These are phyloP conservation scores for Synergus gifuensis DNA, from an alignment of 2,888 invertebrate genomes.

Conservation along the genomic window DNA sequence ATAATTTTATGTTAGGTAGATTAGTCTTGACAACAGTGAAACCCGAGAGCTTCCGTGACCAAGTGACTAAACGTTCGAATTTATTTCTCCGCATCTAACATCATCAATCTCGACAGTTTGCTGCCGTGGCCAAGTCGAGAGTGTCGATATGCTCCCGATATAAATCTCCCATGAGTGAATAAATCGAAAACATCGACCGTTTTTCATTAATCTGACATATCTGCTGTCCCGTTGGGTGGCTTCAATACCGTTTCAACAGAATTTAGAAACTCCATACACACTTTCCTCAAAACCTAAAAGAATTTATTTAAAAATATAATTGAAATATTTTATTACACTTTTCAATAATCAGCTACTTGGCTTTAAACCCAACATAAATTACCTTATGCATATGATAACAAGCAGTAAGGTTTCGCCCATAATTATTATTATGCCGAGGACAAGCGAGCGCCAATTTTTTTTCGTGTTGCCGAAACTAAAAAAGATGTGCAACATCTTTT, in stretches of 20 bases:
- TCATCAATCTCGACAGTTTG: slow-evolving; percentile 14
- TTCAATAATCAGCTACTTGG: neutral
- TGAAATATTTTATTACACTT: neutral
- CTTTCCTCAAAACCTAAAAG: neutral
- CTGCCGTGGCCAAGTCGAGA: neutral
- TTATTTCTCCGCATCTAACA: slow-evolving; percentile 19
- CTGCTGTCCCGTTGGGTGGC: neutral
- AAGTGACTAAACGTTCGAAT: slow-evolving; percentile 12
- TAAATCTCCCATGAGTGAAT: neutral
- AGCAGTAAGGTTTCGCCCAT: neutral
- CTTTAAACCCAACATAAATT: neutral
- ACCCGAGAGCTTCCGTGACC: slow-evolving; percentile 32
- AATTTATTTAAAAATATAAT: neutral
- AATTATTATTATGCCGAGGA: slow-evolving; percentile 19
- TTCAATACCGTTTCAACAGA: neutral
- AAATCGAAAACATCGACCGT: neutral
- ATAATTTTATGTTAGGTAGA: slow-evolving; percentile 24
- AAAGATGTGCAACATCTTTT: slow-evolving; percentile 22
- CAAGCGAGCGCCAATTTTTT: neutral
- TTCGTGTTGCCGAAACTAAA: neutral
- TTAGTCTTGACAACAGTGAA: slow-evolving; percentile 29
- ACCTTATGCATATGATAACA: slow-evolving; percentile 10
- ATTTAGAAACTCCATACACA: neutral
- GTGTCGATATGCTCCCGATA: slow-evolving; percentile 31
- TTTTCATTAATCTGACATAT: slow-evolving; percentile 9